These are phyloP conservation scores for Plutomurus gul DNA, from an alignment of 1,140 invertebrate species.

Conservation along the genomic window DNA sequence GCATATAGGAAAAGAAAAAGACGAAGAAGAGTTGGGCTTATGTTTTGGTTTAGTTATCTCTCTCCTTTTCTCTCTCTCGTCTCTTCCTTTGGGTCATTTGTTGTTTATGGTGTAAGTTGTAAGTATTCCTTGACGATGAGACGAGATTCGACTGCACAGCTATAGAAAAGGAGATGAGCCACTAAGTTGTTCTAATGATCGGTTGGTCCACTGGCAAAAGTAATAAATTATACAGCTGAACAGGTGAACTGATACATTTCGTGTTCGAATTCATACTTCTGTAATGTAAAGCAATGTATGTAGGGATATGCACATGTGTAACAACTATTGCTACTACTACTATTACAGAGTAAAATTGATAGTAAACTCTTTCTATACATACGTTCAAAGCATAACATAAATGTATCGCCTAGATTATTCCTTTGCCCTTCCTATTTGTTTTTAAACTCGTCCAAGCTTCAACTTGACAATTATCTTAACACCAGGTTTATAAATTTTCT, in stretches of 20 bases:
- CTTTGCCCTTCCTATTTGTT: neutral
- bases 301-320: no score
- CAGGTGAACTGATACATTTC: neutral
- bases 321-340: no score
- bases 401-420: neutral
- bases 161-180: constrained; percentile 6
- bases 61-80: neutral
- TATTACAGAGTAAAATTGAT: no score
- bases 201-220: constrained; percentile 14
- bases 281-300: no score
- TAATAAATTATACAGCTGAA: constrained; percentile 22
- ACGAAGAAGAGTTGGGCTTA: neutral
- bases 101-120: neutral
- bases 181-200: constrained; percentile 22
- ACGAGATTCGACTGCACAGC: neutral
- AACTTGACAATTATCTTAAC: neutral
- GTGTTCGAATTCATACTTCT: neutral
- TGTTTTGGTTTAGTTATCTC: neutral
- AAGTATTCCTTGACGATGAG: neutral
- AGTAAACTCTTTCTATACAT: no score
- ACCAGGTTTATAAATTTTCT: neutral
- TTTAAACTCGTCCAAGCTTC: neutral
- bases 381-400: no score
- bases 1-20: neutral
- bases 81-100: constrained; percentile 16